Evolutionary conservation across 2,113 vertebrate species (phyloP).

Genomic region (Macrotis lagotis): DNA sequence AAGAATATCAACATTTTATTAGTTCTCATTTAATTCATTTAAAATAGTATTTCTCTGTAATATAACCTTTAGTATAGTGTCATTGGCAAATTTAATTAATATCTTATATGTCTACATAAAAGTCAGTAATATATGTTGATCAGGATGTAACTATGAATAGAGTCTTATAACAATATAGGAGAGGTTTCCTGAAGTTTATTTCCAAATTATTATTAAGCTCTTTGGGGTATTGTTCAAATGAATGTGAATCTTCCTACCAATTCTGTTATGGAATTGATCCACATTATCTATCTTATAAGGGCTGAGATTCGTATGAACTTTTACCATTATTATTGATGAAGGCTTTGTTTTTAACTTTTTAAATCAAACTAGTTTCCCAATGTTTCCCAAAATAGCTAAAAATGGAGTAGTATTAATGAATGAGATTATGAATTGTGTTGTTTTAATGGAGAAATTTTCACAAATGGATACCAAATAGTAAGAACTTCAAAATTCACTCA

Average conservation of each 20-base stretch:
- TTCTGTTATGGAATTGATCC: constrained; percentile 4
- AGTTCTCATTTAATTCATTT: neutral
- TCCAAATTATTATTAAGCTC: neutral
- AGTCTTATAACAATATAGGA: neutral
- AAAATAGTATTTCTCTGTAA: neutral
- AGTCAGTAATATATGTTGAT: constrained; percentile 9
- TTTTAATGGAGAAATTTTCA: neutral
- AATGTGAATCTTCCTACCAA: neutral
- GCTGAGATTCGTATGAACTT: neutral
- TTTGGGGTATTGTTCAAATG: neutral
- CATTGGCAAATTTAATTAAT: neutral
- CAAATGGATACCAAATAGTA: neutral
- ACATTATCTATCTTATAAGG: neutral
- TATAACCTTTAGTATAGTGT: neutral
- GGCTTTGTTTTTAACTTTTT: neutral
- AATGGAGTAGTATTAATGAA: neutral
- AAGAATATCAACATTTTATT: neutral
- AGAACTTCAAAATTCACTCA: neutral
- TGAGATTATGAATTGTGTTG: neutral
- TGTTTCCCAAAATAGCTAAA: neutral
- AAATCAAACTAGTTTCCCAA: neutral
- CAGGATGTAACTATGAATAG: neutral
- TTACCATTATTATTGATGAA: neutral
- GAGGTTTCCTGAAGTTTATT: neutral
- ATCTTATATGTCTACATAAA: neutral